phyloP scores from a whole-genome alignment of 92 coral and sea anemone species.

The Parazoanthus atlanticus region DNA sequence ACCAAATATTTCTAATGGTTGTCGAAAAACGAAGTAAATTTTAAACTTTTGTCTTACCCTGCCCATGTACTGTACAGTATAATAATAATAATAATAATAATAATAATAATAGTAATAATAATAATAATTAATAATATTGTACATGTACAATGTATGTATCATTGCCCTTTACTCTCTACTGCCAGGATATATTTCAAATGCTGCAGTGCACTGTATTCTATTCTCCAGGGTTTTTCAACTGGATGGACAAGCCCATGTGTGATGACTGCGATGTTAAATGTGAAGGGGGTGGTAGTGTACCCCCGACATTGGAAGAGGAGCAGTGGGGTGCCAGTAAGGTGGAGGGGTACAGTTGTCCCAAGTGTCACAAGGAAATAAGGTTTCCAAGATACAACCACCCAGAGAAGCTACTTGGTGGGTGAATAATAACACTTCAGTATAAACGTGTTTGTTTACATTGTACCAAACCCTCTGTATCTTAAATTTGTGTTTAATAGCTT shows the following conservation, averaged over 20 bases:
- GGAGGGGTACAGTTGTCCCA: conserved; percentile 86
- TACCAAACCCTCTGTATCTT: too few relatives aligned
- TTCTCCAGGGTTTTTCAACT: conserved; percentile 67
- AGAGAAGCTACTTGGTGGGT: conserved; percentile 83
- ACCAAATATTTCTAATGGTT: too few relatives aligned
- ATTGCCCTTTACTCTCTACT: too few relatives aligned
- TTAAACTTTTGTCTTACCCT: too few relatives aligned
- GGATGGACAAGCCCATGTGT: conserved; percentile 81
- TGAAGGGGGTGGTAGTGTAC: conserved; percentile 42
- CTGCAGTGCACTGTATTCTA: not conserved
- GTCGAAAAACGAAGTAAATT: too few relatives aligned
- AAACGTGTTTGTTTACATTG: not conserved
- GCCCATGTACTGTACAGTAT: too few relatives aligned
- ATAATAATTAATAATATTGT: too few relatives aligned
- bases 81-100: too few relatives aligned
- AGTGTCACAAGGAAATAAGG: conserved; percentile 69
- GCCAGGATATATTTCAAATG: too few relatives aligned
- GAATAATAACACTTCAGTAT: not conserved
- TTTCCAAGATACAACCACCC: conserved; percentile 99
- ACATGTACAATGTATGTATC: too few relatives aligned
- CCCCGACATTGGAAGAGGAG: conserved; percentile 77
- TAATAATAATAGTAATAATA: too few relatives aligned
- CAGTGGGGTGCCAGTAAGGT: conserved; percentile 81
- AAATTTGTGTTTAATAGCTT: too few relatives aligned
- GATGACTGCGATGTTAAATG: conserved; percentile 62